Base-by-base conservation (phyloP, 2,797 vertebrate species). In the Sebastiscus tertius region DNA sequence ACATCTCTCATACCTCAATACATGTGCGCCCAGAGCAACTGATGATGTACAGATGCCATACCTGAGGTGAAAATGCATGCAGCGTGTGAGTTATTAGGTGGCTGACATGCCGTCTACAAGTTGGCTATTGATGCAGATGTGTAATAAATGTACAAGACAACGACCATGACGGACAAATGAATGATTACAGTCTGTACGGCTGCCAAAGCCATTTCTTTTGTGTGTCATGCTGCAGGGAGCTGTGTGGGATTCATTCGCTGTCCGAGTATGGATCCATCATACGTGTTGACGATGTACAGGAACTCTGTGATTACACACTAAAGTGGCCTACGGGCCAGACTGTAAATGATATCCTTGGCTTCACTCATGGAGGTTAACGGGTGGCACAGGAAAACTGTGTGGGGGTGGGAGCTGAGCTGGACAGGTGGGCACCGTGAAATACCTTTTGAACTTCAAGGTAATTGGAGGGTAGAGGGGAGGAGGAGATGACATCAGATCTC, bases 331-430 rank as follows among this genome's bases (percentile, higher is more conserved):
- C 4, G 61, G 85, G 89, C 87, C 61, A 81, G 84, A 87, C 72
- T 87, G 92, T 87, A 90, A 94, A 88, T 90, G 78, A 94, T 88
- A 91, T 56, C 83, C 82, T 83, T 81, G 76, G 79, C 74, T 83
- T 9, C 62, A 67, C 83, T 77, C 74, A 77, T 18, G 62, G 84
- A 86, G 88, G 89, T 90, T 83, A 87, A 62, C 55, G 75, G 72
- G 89, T 88, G 88, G 88, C 76, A 79, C 49, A 78, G 81, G 65
- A 70, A 77, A 79, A 63, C 62, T 63, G 39, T 56, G 86, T 1
- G 12, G 39, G 71, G 79, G 72, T 62, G 77, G 75, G 75, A 62
- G 77, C 46, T 55, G 71, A 70, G 75, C 1, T 22, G 81, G 61
- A 80, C 89, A 93, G 87, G 86, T 84, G 85, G 81, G 85, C 39